Evolutionary conservation across 2,797 vertebrate species (phyloP), one percentile per base, ranked within the genome.

Genomic region (Rhinella marina): DNA sequence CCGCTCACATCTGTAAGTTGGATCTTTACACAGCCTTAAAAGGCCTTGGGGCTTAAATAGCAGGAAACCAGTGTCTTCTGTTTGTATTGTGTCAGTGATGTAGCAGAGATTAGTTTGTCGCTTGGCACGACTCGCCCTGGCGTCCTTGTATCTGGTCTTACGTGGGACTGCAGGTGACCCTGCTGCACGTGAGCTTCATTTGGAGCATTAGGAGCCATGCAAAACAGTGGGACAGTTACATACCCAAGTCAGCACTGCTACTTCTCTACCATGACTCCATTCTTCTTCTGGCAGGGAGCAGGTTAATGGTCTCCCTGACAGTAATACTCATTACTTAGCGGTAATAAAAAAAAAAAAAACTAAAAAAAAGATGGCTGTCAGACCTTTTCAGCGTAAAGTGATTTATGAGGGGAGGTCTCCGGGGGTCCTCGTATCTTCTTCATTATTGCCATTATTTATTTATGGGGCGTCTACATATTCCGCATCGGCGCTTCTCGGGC

Each of bases 1-100:
- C 93, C 94, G 94, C 92, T 90, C 41, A 90, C 91, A 94, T 94
- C 93, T 96, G 95, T 95, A 95, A 92, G 93, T 96, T 91, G 94
- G 91, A 94, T 88, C 54, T 52, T 52, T 54, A 11, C 73, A 66
- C 86, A 82, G 81, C 48, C 72, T 80, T 78, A 41, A 70, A 86
- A 80, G 85, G 85, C 85, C 76, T 56, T n/a, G 32, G 62, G 50
- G 25, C 62, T 41, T 70, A 14, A 23, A 77, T 76, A 54, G 84
- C 68, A 84, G 68, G n/a, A n/a, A 61, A 19, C 0, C 72, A 85
- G 32, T 48, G 61, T 29, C 56, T 62, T 4, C 56, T 29, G 52
- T 19, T 2, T 75, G 54, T 7, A 2, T 21, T 48, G 29, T 57
- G 6, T 48, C 32, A 23, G n/a, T 11, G 23, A 29, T 52, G 73